Base-by-base conservation (phyloP, 2,797 vertebrate species). In the Centroberyx gerrardi region DNA sequence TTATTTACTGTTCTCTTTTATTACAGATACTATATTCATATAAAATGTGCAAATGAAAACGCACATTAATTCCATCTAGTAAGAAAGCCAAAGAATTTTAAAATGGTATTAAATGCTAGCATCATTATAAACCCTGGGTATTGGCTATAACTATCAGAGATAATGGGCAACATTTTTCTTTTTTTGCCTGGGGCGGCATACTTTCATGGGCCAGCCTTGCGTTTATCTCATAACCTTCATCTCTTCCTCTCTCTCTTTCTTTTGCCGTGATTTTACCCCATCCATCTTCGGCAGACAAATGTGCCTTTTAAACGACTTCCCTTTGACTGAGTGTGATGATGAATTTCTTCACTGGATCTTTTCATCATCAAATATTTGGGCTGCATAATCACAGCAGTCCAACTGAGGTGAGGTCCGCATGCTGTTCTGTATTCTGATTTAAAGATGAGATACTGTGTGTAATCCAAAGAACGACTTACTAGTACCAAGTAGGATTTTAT, bases 301-400 rank as follows among this genome's bases (percentile, higher is more conserved):
- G 31, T n/a, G 18, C 9, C 13, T 48, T 52, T 27, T 51, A 15
- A 53, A 54, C 33, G 12, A 27, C 51, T 44, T 56, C 13, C 15
- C 12, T 36, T 22, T 22, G 52, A 38, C 31, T 2, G 9, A 66
- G 48, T 38, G 49, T 52, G 13, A 52, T 66, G 56, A 64, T 62
- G 54, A 0, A 71, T 74, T 73, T 76, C 44, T 62, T 15, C 55
- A 31, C 10, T 22, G 9, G 38, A 68, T 67, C 44, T 58, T 63
- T 55, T 72, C 36, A 69, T 68, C 38, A 68, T 46, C 52, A 56
- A 22, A 67, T 8, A 40, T 58, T 54, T 29, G 15, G 64, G 18
- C 18, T 62, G 48, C 28, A 15, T 66, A 53, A 63, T 66, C 49
- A 51, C 29, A 38, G 49, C 40, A 40, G 36, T 67, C 42, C 61